Conservation (phyloP, 2,113 vertebrate genomes). For the Ceyx margarethae region DNA sequence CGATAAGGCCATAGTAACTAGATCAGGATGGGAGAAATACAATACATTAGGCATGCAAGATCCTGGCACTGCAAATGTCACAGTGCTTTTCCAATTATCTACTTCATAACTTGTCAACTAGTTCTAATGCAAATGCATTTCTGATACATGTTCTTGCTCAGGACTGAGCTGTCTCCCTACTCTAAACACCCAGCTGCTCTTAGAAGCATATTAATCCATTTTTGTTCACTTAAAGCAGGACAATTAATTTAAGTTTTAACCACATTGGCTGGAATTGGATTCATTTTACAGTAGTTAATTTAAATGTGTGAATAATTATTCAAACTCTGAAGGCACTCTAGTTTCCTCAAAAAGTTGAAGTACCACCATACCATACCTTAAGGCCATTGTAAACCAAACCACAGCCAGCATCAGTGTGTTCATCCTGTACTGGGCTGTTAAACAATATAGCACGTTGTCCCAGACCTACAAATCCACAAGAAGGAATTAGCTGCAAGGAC, state of each 20-base stretch:
- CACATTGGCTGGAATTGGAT: neutral
- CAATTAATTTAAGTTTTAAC: neutral
- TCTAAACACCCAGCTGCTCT: neutral
- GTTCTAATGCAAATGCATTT: neutral
- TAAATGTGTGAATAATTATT: neutral
- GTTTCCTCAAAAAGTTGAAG: neutral
- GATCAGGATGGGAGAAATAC: neutral
- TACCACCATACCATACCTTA: conserved; percentile 80
- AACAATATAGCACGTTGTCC: conserved; percentile 85
- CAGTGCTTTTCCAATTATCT: neutral
- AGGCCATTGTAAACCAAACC: conserved; percentile 96
- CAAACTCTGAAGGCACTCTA: neutral
- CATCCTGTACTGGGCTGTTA: conserved; percentile 84
- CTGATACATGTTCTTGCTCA: neutral
- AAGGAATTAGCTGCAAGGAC: neutral
- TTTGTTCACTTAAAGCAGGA: neutral
- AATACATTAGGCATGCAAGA: neutral
- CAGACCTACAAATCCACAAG: conserved; percentile 78
- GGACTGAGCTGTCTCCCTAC: neutral
- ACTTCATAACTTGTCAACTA: neutral
- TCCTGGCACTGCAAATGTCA: neutral
- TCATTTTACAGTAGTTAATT: neutral
- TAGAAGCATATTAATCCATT: neutral
- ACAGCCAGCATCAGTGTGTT: conserved; percentile 91
- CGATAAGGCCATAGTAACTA: conserved; percentile 94